phyloP scores from a whole-genome alignment of 1,140 invertebrate genomes.

The Brachionus paranguensis region DNA sequence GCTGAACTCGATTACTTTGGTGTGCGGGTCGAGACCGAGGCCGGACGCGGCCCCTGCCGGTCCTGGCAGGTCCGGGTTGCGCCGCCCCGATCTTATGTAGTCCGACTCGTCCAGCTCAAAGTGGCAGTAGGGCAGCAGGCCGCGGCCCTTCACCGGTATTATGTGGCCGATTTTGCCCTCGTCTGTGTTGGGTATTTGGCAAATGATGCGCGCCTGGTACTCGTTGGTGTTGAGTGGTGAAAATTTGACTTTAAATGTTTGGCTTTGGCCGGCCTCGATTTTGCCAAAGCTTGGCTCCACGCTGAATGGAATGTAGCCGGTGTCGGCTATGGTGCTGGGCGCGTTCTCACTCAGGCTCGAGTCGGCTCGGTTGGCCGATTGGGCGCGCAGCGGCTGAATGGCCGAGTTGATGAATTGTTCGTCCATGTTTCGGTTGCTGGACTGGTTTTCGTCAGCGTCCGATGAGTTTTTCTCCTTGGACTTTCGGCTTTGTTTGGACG shows the following conservation, averaged over 20 bases:
- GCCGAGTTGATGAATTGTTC: constrained; percentile 1
- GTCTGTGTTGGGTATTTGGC: constrained; percentile 41
- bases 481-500: not conserved
- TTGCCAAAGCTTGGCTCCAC: constrained; percentile 51
- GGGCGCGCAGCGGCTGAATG: not conserved
- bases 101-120: constrained; percentile 56
- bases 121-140: constrained; percentile 55
- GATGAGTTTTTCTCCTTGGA: constrained; percentile 19
- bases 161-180: constrained; percentile 45
- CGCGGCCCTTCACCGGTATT: constrained; percentile 49
- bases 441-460: not conserved
- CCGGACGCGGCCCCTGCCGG: constrained; percentile 50
- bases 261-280: constrained; percentile 47
- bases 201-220: constrained; percentile 52
- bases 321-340: constrained; percentile 43
- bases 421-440: not conserved
- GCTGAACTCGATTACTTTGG: constrained; percentile 53
- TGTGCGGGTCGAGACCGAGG: constrained; percentile 52
- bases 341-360: not conserved
- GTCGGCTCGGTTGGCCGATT: not conserved
- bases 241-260: constrained; percentile 51
- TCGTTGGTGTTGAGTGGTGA: constrained; percentile 55
- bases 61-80: constrained; percentile 51
- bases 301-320: constrained; percentile 49
- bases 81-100: constrained; percentile 49